Conservation (phyloP, 2,113 vertebrate genomes). For the Typhlomys cinereus region DNA sequence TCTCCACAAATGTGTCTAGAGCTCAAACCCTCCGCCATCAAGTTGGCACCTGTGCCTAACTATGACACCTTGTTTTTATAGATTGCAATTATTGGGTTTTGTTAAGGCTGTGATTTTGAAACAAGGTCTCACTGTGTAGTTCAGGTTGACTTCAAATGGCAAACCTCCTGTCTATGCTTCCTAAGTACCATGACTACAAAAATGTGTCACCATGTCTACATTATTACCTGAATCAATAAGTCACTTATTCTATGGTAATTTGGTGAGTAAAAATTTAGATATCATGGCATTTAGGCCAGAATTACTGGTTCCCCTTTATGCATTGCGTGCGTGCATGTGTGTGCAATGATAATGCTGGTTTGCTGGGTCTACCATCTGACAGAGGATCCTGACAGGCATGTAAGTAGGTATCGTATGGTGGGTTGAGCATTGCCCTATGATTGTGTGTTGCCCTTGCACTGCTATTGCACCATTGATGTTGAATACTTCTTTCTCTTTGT, state of each 20-base stretch:
- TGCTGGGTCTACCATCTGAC: background rate
- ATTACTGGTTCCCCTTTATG: background rate
- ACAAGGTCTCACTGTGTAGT: background rate
- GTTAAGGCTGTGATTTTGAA: background rate
- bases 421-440: background rate
- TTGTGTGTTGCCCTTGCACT: background rate
- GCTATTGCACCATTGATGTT: background rate
- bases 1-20: too few species aligned
- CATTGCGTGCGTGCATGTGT: background rate
- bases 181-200: background rate
- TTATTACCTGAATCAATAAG: slow-evolving; percentile 29
- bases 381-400: background rate
- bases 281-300: background rate
- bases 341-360: background rate
- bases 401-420: background rate
- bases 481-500: background rate
- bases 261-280: background rate
- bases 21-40: too few species aligned
- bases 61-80: too few species aligned
- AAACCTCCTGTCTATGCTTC: background rate
- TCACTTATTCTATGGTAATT: background rate
- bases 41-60: too few species aligned
- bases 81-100: background rate
- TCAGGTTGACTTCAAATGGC: background rate
- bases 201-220: background rate